phyloP scores from a whole-genome alignment of 2,113 vertebrate species.

The Hippocampus zosterae region DNA sequence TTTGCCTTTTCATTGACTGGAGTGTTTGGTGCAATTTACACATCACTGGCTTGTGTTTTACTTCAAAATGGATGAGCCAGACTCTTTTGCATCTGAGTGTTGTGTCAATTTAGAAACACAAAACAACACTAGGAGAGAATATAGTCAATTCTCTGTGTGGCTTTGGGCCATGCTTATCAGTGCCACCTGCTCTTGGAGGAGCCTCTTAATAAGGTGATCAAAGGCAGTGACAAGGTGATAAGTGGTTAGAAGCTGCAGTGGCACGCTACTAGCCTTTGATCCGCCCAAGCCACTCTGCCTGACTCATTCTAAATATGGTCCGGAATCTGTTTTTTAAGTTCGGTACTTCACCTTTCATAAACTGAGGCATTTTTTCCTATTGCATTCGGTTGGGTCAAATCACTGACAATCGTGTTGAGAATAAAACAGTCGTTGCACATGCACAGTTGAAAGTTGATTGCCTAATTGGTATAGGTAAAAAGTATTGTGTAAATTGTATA shows the following conservation, averaged over 20 bases:
- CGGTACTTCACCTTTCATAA: conserved; percentile 43
- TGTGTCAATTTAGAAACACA: conserved; percentile 30
- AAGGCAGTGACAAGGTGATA: conserved; percentile 71
- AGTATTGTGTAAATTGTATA: neutral
- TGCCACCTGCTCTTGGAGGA: conserved; percentile 73
- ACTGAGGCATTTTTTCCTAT: conserved; percentile 39
- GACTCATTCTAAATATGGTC: conserved; percentile 66
- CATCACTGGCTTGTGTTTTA: conserved; percentile 54
- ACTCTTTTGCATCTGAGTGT: conserved; percentile 47
- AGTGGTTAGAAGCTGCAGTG: conserved; percentile 67
- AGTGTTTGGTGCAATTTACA: conserved; percentile 61
- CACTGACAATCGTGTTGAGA: conserved; percentile 37
- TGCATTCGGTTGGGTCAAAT: conserved; percentile 60
- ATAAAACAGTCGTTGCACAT: neutral
- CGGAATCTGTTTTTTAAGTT: conserved; percentile 56
- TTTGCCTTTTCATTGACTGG: conserved; percentile 67
- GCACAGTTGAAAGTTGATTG: neutral
- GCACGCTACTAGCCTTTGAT: conserved; percentile 74
- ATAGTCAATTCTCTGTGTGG: conserved; percentile 46
- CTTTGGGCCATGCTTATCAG: conserved; percentile 60
- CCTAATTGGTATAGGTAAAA: neutral
- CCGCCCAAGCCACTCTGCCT: conserved; percentile 53
- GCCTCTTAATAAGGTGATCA: conserved; percentile 76
- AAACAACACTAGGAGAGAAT: conserved; percentile 22
- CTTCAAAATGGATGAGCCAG: conserved; percentile 29